Evolutionary conservation across 2,797 vertebrate genomes (phyloP), one percentile per base, ranked within the genome.

Genomic region (Dromococcyx pavoninus): DNA sequence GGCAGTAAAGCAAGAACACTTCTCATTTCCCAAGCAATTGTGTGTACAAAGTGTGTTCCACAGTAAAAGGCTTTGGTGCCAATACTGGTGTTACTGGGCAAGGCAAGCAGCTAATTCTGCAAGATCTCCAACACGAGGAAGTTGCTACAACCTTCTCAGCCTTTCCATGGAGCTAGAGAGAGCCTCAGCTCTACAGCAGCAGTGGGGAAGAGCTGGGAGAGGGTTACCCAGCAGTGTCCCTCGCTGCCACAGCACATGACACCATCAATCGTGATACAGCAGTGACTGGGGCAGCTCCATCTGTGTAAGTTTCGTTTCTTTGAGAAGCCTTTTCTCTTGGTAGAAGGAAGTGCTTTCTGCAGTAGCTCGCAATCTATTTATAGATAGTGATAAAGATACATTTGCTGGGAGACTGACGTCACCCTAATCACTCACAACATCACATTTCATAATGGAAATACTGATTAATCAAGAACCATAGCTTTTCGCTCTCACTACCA

Each of bases 241-340:
- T 17, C 0, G 1, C 24, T n/a, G 9, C 64, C 48, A 5, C 75
- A 17, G 3, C 5, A 0, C 15, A 73, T 56, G 82, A 70, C 67
- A 30, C 2, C 32, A 7, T 7, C 0, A 0, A 7, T 7, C 0
- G 0, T 2, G 10, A 7, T 2, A 11, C 19, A 71, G 92, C 71
- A 80, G 74, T 22, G 44, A 46, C 44, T 44, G 15, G 43, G 35
- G 74, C 88, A 69, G 37, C 71, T 61, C 64, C 2, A 1, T 18
- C 9, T 53, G 12, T 10, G 11, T 7, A 4, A 53, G 77, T 93
- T 93, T 91, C 10, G 0, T 92, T 95, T 96, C 78, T 67, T 30
- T 21, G 41, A 44, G 43, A 41, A 66, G 28, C 30, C 39, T 57
- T 71, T 70, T 53, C 70, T 73, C 90, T 58, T 4, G 3, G 30